phyloP scores from a whole-genome alignment of 2,888 invertebrate species.

The Xylophagus ater region DNA sequence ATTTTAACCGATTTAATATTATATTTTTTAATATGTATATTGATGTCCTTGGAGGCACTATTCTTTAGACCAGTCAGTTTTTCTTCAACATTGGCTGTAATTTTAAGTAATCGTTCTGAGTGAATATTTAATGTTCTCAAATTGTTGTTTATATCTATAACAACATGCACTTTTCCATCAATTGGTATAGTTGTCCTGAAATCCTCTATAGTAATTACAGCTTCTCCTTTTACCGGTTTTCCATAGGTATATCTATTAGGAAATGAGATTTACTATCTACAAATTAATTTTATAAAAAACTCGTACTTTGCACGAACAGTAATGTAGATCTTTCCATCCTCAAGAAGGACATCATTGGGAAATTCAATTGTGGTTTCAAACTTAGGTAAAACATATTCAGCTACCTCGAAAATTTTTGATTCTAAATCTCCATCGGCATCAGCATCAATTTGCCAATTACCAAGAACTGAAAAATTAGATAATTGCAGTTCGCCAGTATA shows the following conservation, averaged over 20 bases:
- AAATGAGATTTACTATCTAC: not conserved
- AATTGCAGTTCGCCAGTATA: not conserved
- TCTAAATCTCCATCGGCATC: not conserved
- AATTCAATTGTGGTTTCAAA: slow-evolving; percentile 74
- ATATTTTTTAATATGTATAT: slow-evolving; percentile 66
- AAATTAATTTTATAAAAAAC: not conserved
- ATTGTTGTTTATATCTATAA: slow-evolving; percentile 63
- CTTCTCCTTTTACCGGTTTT: slow-evolving; percentile 74
- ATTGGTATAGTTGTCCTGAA: slow-evolving; percentile 58
- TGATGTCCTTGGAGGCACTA: slow-evolving; percentile 60
- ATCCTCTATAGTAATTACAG: slow-evolving; percentile 68
- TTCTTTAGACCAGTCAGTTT: slow-evolving; percentile 69
- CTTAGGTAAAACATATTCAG: slow-evolving; percentile 79
- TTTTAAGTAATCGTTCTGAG: slow-evolving; percentile 61
- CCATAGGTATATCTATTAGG: slow-evolving; percentile 66
- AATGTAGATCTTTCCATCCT: too few relatives aligned
- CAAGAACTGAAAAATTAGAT: not conserved
- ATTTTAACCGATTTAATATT: slow-evolving; percentile 66
- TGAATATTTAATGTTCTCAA: slow-evolving; percentile 4
- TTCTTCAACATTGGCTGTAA: slow-evolving; percentile 86
- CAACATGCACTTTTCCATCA: slow-evolving; percentile 54
- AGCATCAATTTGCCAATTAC: not conserved
- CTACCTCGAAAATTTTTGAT: slow-evolving; percentile 46
- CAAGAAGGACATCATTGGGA: too few relatives aligned
- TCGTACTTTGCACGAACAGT: slow-evolving; percentile 68